These are phyloP conservation scores for Platycnemis pennipes DNA, from an alignment of 2,888 invertebrate species.

Conservation along the genomic window DNA sequence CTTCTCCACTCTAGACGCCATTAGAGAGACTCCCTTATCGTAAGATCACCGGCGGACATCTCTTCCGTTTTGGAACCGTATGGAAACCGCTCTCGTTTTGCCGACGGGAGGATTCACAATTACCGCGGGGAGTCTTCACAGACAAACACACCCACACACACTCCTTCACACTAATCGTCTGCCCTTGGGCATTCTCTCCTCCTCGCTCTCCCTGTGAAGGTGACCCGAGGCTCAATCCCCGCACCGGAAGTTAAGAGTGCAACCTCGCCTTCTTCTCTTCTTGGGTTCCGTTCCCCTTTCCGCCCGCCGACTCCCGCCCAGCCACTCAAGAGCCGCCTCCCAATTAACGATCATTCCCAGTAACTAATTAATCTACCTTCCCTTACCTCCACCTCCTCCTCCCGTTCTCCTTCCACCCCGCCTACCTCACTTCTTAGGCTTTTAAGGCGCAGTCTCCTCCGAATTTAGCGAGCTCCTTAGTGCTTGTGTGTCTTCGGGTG, in stretches of 20 bases:
- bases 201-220: slow-evolving; percentile 35
- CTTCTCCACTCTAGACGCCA: background rate
- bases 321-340: background rate
- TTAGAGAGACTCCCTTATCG: background rate
- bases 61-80: background rate
- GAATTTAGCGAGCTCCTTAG: background rate
- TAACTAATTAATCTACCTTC: slow-evolving; percentile 7
- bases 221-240: slow-evolving; percentile 18
- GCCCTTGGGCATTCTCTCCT: slow-evolving; percentile 29
- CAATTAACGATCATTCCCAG: slow-evolving; percentile 42
- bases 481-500: background rate
- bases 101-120: background rate
- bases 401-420: background rate
- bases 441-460: background rate
- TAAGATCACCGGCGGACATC: background rate
- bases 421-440: slow-evolving; percentile 12
- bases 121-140: no score
- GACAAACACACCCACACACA: no score
- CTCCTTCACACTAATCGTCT: background rate
- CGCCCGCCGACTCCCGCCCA: background rate
- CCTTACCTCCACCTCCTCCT: background rate
- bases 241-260: slow-evolving; percentile 34
- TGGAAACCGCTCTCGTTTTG: background rate
- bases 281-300: no score
- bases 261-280: background rate